These are phyloP conservation scores for Lepidonotus clava DNA, from an alignment of 2,888 invertebrate species.

Conservation along the genomic window DNA sequence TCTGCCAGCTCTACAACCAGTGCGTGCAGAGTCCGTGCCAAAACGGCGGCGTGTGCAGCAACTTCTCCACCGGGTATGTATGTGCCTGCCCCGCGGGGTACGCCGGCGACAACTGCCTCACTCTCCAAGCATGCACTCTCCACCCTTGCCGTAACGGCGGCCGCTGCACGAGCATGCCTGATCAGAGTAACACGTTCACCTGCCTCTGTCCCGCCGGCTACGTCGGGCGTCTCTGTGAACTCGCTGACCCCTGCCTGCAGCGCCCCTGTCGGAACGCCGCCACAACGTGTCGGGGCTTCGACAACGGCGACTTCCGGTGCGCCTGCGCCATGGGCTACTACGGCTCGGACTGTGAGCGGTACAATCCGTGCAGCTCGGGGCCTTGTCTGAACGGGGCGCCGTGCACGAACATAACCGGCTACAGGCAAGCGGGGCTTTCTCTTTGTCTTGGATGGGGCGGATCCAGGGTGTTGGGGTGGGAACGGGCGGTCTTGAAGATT, in stretches of 20 bases:
- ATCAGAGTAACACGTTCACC: conserved; percentile 41
- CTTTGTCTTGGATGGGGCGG: conserved; percentile 59
- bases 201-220: conserved; percentile 73
- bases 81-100: conserved; percentile 56
- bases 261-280: conserved; percentile 60
- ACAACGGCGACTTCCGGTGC: conserved; percentile 55
- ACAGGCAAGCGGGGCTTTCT: conserved; percentile 64
- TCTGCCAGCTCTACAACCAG: conserved; percentile 82
- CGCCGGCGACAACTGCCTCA: conserved; percentile 56
- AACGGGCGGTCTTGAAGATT: no score
- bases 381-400: conserved; percentile 48
- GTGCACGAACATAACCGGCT: conserved; percentile 66
- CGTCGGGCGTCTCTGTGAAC: conserved; percentile 67
- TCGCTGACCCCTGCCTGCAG: conserved; percentile 11
- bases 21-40: conserved; percentile 59
- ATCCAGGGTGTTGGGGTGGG: no score
- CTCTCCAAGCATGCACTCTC: conserved; percentile 43
- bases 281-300: neutral
- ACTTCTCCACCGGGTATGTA: conserved; percentile 56
- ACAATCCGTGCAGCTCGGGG: conserved; percentile 62
- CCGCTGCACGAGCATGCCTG: conserved; percentile 34
- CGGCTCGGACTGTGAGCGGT: conserved; percentile 60
- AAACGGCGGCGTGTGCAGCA: conserved; percentile 60
- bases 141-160: conserved; percentile 46
- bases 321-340: conserved; percentile 60